phyloP scores from a whole-genome alignment of 1,140 invertebrate genomes.

The Saxidomus purpurata region DNA sequence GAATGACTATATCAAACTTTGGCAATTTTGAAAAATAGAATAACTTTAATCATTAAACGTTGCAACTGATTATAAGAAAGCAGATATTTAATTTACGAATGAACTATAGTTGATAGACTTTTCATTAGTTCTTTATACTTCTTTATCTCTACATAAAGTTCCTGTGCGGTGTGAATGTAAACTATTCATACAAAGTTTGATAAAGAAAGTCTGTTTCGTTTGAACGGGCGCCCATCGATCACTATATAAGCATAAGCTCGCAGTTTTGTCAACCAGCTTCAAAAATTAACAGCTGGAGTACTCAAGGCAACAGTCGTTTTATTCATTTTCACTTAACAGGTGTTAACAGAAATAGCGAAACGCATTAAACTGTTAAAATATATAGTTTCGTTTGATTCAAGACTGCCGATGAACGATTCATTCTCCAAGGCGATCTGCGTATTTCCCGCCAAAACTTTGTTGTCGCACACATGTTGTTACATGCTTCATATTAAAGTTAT shows the following conservation, averaged over 20 bases:
- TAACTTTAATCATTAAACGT: too few relatives aligned
- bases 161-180: too few relatives aligned
- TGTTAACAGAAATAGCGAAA: background rate
- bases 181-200: too few relatives aligned
- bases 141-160: too few relatives aligned
- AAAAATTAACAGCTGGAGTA: background rate
- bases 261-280: too few relatives aligned
- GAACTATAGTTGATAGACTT: too few relatives aligned
- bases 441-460: conserved; percentile 25
- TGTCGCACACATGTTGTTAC: background rate
- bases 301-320: background rate
- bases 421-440: background rate
- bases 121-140: too few relatives aligned
- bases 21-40: too few relatives aligned
- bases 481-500: background rate
- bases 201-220: background rate
- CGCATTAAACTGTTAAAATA: background rate
- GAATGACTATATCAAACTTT: too few relatives aligned
- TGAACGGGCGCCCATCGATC: background rate
- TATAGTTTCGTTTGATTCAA: background rate
- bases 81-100: too few relatives aligned
- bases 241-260: background rate
- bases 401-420: background rate
- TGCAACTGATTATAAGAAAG: too few relatives aligned
- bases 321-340: background rate